Base-by-base conservation (phyloP, 1,140 invertebrate species). In the Mylabris phalerata region DNA sequence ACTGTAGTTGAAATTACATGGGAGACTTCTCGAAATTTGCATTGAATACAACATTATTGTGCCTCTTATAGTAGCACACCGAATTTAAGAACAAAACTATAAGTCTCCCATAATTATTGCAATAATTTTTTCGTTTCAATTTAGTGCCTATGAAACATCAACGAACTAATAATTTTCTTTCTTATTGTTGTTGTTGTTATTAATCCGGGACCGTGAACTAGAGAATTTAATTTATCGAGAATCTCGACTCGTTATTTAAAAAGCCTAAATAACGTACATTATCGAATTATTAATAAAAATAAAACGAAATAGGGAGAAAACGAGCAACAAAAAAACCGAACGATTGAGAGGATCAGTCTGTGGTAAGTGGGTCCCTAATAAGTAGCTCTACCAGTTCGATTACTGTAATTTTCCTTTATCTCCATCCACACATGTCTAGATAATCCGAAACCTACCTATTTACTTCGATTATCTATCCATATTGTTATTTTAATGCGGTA, bases 341-440 rank as follows among this genome's bases (percentile, higher is more conserved):
- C 32, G 19, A 19, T 19, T 19, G 19, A 32, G 32, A 7, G 7
- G 32, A 32, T 32, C 32, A 7, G 32, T 32, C 32, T 7, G 32
- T 32, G 32, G 32, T 68, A 66, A 66, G 64, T 68, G 62, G 61
- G 65, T 59, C 52, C 59, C 62, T 68, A 68, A 67, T 68, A 65
- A 68, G 67, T 64, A 66, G 66, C 61, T 65, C 63, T 62, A 42
- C 58, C 59, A 48, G 51, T 48, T 57, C 54, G 67, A 68, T 68
- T 50, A 67, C 67, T 65, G 63, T 68, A 67, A 68, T 68, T 68
- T 68, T 63, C 58, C 52, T 58, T 68, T 67, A 67, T 63, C 63
- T 62, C 47, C 62, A 57, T 60, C 57, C 63, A 62, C 59, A 64
- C 55, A 60, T 64, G 55, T 55, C 59, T 51, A 50, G 59, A 60